Evolutionary conservation across 2,797 vertebrate species (phyloP).

Genomic region (Eulemur mongoz): DNA sequence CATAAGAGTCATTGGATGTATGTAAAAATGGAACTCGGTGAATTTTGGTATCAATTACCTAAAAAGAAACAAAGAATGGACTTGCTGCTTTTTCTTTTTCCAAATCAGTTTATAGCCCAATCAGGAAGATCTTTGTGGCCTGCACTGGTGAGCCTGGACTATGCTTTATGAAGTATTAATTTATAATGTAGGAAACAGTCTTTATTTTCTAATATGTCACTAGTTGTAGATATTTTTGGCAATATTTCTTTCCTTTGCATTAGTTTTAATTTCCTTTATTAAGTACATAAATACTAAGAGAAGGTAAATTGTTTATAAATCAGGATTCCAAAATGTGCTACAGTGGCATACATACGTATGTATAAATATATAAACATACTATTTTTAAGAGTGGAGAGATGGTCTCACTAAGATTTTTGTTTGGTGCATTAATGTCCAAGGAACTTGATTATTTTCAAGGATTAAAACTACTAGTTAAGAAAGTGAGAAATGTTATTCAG

Average conservation of each 20-base stretch:
- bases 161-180: conserved; percentile 6
- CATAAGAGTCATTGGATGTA: not conserved
- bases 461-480: not conserved
- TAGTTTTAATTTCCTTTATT: conserved; percentile 8
- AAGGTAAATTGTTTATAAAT: not conserved
- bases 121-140: not conserved
- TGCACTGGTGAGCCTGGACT: not conserved
- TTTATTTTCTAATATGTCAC: not conserved
- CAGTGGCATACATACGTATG: not conserved
- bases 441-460: conserved; percentile 29
- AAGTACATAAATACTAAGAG: not conserved
- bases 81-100: not conserved
- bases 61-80: not conserved
- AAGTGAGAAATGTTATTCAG: not conserved
- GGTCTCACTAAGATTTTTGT: not conserved
- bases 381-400: not conserved
- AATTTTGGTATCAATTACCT: conserved; percentile 21
- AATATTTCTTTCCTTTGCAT: not conserved
- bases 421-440: not conserved
- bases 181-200: not conserved
- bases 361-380: not conserved
- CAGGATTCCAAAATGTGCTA: not conserved
- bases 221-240: not conserved
- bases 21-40: not conserved
- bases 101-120: not conserved